phyloP scores from a whole-genome alignment of 2,888 invertebrate genomes.

The Drosophila paracracens region DNA sequence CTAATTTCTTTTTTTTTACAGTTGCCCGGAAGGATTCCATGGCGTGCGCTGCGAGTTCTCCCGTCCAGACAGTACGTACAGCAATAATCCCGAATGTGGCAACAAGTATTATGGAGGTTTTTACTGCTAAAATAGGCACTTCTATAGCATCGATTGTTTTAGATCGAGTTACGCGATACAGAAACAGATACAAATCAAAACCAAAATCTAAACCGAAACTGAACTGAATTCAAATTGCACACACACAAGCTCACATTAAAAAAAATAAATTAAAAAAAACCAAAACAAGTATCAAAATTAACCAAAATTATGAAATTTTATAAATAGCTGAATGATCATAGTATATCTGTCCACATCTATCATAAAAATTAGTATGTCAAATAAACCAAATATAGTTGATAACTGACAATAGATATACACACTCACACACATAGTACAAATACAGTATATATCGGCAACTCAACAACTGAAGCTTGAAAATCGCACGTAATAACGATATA shows the following conservation, averaged over 20 bases:
- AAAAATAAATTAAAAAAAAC: conserved; percentile 11
- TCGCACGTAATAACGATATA: conserved; percentile 31
- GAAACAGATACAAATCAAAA: conserved; percentile 27
- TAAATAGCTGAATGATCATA: conserved; percentile 21
- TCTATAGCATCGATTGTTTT: conserved; percentile 85
- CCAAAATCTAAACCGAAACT: conserved; percentile 20
- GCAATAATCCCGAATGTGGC: conserved; percentile 84
- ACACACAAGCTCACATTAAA: conserved; percentile 16
- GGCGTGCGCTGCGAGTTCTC: conserved; percentile 84
- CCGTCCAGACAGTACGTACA: conserved; percentile 85
- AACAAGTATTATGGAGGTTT: conserved; percentile 84
- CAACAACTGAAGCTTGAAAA: conserved; percentile 24
- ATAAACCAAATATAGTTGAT: conserved; percentile 78
- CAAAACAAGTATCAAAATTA: conserved; percentile 25
- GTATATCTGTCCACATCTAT: conserved; percentile 27
- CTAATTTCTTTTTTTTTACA: conserved; percentile 58
- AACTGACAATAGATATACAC: conserved; percentile 51
- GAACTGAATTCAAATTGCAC: conserved; percentile 16
- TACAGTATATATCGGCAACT: conserved; percentile 54
- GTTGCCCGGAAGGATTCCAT: conserved; percentile 84
- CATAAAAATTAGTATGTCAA: conserved; percentile 36
- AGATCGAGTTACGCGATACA: conserved; percentile 49
- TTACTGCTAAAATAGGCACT: conserved; percentile 86
- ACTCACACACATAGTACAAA: conserved; percentile 72
- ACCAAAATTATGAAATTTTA: conserved; percentile 9